These are phyloP conservation scores for Thryonomys swinderianus DNA, from an alignment of 2,113 vertebrate species.

Conservation along the genomic window DNA sequence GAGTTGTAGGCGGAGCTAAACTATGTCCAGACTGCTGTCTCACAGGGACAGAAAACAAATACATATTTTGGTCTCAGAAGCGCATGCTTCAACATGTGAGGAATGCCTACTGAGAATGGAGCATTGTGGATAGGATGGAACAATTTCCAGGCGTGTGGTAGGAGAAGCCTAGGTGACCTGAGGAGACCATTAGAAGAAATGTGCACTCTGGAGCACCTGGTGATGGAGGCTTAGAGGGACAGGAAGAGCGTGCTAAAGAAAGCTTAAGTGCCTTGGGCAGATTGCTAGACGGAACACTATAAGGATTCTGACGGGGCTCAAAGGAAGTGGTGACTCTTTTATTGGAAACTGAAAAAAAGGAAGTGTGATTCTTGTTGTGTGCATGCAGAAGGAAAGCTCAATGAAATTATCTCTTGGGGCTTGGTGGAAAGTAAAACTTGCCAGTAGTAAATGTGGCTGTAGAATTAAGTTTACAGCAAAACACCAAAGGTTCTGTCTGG, in stretches of 20 bases:
- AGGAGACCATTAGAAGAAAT: neutral
- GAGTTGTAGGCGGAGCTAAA: neutral
- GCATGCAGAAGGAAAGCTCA: neutral
- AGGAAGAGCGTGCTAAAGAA: neutral
- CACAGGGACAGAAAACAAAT: neutral
- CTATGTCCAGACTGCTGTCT: neutral
- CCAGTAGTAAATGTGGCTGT: neutral
- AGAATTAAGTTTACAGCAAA: neutral
- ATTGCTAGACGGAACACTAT: neutral
- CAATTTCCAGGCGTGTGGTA: neutral
- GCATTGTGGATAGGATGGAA: neutral
- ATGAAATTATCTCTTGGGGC: neutral
- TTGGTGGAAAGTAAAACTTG: neutral
- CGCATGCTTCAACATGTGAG: neutral
- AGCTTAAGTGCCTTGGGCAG: neutral
- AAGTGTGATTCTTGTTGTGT: too few relatives aligned
- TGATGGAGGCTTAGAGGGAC: neutral
- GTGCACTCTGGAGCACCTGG: neutral
- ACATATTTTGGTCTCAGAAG: neutral
- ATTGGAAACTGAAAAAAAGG: neutral
- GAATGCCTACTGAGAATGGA: neutral
- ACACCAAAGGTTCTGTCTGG: neutral
- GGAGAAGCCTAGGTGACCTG: neutral
- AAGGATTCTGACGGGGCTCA: neutral
- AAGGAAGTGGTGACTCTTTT: neutral